Percentiles rank a stretch among this genome's conserved stretches.
These are phyloP conservation scores for Trachythela sp. DNA, from an alignment of 64 coral and sea anemone species.

Conservation along the genomic window DNA sequence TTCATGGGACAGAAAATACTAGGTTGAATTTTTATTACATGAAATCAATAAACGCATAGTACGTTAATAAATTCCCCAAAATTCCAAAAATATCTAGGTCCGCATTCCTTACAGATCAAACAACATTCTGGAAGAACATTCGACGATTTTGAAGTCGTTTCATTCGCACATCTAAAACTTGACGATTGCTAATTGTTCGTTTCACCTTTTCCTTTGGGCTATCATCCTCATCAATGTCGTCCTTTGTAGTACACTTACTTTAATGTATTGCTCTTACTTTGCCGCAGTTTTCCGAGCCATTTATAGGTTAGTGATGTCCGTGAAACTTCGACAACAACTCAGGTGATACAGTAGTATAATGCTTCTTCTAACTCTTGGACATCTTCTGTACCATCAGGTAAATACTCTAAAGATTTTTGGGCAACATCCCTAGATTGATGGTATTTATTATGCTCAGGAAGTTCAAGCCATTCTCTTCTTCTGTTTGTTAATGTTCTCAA, in stretches of 20 bases:
- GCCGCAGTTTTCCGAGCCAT: background rate
- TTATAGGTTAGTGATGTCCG: background rate
- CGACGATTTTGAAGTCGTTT: background rate
- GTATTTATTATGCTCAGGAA: background rate
- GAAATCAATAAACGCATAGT: background rate
- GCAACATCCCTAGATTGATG: background rate
- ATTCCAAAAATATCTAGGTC: background rate
- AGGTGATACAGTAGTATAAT: background rate
- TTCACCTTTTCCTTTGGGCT: background rate
- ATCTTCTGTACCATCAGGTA: background rate
- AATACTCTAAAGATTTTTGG: background rate
- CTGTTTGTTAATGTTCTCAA: background rate
- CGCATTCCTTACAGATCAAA: background rate
- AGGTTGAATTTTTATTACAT: background rate
- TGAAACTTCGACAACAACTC: background rate
- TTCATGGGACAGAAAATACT: no score
- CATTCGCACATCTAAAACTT: background rate
- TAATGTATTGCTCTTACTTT: background rate
- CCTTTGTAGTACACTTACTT: background rate
- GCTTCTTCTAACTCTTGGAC: background rate
- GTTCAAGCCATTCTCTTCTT: background rate
- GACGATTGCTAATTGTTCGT: background rate
- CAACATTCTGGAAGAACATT: constrained; percentile 24
- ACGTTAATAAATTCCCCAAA: no score
- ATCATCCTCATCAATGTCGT: background rate